Evolutionary conservation across 2,113 vertebrate species (phyloP).

Genomic region (Pteruthius melanotis): DNA sequence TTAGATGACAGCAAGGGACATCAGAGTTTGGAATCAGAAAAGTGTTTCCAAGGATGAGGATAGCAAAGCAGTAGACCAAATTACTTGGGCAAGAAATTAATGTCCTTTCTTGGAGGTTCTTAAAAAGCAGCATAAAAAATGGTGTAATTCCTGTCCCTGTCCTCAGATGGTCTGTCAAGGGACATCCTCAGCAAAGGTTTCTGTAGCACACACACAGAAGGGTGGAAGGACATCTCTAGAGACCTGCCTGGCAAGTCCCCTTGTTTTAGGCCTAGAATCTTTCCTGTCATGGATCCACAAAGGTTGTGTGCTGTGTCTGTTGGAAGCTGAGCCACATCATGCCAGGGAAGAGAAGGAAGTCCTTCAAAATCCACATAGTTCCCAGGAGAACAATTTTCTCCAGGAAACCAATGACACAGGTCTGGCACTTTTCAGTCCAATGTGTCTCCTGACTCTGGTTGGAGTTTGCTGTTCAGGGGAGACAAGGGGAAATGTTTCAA

Average conservation of each 20-base stretch:
- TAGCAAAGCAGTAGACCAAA: background rate
- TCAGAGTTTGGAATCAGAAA: background rate
- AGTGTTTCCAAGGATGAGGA: background rate
- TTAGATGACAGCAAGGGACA: background rate
- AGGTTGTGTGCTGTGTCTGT: background rate
- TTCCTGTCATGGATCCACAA: background rate
- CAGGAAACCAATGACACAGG: background rate
- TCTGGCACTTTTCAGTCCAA: background rate
- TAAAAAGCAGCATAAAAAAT: background rate
- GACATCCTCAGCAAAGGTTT: background rate
- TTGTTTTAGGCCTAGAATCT: background rate
- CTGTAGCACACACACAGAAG: background rate
- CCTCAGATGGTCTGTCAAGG: background rate
- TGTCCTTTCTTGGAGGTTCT: background rate
- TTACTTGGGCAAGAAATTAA: background rate
- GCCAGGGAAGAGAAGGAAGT: background rate
- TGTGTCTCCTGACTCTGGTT: background rate
- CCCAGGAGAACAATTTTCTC: background rate
- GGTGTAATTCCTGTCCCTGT: background rate
- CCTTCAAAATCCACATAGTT: background rate
- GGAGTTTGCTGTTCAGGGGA: background rate
- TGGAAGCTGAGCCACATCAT: background rate
- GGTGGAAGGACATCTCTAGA: background rate
- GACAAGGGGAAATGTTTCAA: background rate
- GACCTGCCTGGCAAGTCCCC: background rate